Conservation (phyloP, 2,888 invertebrate species). For the Carterocephalus palaemon region DNA sequence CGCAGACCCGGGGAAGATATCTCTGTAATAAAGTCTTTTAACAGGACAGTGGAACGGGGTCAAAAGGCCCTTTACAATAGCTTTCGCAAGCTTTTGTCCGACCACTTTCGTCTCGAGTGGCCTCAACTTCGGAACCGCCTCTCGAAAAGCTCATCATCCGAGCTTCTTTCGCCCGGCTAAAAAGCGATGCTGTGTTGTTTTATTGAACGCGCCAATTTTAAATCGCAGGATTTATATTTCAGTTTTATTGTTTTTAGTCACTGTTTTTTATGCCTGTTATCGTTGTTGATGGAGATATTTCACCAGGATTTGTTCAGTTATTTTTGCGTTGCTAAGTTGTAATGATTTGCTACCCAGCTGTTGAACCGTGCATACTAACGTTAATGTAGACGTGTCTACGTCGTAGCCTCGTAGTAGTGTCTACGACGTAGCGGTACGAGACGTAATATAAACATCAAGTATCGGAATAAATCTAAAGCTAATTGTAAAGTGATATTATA, state of each 20-base stretch:
- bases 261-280: too few species aligned
- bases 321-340: too few species aligned
- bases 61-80: conserved; percentile 42
- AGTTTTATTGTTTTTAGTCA: background rate
- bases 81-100: conserved; percentile 38
- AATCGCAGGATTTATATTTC: background rate
- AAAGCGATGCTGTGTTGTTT: conserved; percentile 20
- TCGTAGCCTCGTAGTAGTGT: too few species aligned
- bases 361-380: too few species aligned
- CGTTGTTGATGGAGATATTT: too few species aligned
- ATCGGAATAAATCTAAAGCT: too few species aligned
- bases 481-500: too few species aligned
- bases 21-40: conserved; percentile 22
- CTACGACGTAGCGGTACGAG: too few species aligned
- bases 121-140: conserved; percentile 34
- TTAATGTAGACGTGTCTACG: too few species aligned
- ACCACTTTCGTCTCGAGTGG: conserved; percentile 36
- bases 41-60: conserved; percentile 38
- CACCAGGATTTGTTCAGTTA: too few species aligned
- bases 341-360: too few species aligned
- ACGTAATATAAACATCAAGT: too few species aligned
- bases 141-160: conserved; percentile 35
- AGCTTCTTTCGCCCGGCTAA: conserved; percentile 27
- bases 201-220: conserved; percentile 20
- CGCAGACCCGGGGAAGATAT: conserved; percentile 20